Percentiles rank a stretch among this genome's conserved stretches.
These are phyloP conservation scores for Matsumyia berberina DNA, from an alignment of 2,888 invertebrate species.

Conservation along the genomic window DNA sequence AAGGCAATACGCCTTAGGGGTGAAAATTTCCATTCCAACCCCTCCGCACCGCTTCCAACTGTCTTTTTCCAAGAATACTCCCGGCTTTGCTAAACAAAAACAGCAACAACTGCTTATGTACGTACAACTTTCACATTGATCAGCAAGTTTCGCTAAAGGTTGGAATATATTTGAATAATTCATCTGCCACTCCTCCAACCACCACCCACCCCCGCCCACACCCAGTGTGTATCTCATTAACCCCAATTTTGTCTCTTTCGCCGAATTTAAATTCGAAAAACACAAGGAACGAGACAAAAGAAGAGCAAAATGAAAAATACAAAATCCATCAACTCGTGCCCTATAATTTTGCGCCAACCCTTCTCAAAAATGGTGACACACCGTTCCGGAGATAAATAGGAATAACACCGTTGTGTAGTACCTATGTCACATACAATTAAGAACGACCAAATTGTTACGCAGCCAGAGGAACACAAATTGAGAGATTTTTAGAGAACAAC, in stretches of 20 bases:
- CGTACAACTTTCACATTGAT: slow-evolving; percentile 71
- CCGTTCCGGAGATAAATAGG: slow-evolving; percentile 53
- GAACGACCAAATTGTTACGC: slow-evolving; percentile 69
- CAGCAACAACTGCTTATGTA: slow-evolving; percentile 29
- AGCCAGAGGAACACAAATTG: slow-evolving; percentile 58
- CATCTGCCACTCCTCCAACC: slow-evolving; percentile 61
- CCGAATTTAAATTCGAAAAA: slow-evolving; percentile 68
- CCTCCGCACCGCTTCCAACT: not conserved
- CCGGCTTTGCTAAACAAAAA: slow-evolving; percentile 14
- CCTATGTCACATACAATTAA: slow-evolving; percentile 71
- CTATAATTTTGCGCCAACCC: slow-evolving; percentile 57
- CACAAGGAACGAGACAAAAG: slow-evolving; percentile 13
- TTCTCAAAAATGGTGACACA: slow-evolving; percentile 66
- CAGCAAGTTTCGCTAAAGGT: slow-evolving; percentile 71
- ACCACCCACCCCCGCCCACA: not conserved
- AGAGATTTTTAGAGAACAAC: slow-evolving; percentile 65
- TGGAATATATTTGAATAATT: slow-evolving; percentile 75
- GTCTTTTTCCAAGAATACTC: slow-evolving; percentile 1
- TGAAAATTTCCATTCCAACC: slow-evolving; percentile 37
- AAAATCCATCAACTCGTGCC: slow-evolving; percentile 60
- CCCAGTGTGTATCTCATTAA: slow-evolving; percentile 73
- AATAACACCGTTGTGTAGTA: slow-evolving; percentile 28
- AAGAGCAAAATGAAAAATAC: no score
- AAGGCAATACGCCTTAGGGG: slow-evolving; percentile 60
- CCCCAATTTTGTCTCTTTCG: slow-evolving; percentile 73